Conservation (phyloP, 2,113 vertebrate species). For the Eretmodus cyanostictus region DNA sequence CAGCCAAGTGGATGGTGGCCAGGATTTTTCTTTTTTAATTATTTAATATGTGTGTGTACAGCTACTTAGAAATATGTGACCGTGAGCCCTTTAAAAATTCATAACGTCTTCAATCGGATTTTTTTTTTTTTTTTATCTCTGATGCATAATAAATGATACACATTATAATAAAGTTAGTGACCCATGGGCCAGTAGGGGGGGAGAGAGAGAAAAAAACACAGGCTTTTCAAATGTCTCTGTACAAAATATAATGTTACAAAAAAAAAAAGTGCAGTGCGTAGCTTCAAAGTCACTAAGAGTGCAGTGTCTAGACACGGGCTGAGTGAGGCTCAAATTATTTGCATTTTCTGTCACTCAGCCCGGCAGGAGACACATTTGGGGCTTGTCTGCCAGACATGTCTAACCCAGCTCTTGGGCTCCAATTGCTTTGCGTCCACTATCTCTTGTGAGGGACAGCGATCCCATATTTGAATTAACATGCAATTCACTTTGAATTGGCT, state of each 20-base stretch:
- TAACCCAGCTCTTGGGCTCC: not conserved
- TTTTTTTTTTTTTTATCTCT: not conserved
- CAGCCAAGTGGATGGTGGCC: not conserved
- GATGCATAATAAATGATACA: not conserved
- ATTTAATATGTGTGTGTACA: not conserved
- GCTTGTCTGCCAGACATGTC: conserved; percentile 7
- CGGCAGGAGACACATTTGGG: conserved; percentile 20
- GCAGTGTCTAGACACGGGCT: not conserved
- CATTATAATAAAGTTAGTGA: not conserved
- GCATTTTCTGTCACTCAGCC: conserved; percentile 6
- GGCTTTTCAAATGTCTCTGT: not conserved
- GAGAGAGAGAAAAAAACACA: not conserved
- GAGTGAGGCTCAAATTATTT: conserved; percentile 17
- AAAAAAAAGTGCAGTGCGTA: not conserved
- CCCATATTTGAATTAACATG: conserved; percentile 51
- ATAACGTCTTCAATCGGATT: not conserved
- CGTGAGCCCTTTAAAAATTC: not conserved
- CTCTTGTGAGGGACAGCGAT: conserved; percentile 10
- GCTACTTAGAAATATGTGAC: not conserved
- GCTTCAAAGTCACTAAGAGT: conserved; percentile 23
- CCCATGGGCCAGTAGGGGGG: not conserved
- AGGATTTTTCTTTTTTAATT: not conserved
- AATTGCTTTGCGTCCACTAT: conserved; percentile 17
- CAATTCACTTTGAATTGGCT: conserved; percentile 28
- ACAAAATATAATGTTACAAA: not conserved